These are phyloP conservation scores for Schizothorax lantsangensis DNA, from an alignment of 2,797 vertebrate genomes.

Conservation along the genomic window DNA sequence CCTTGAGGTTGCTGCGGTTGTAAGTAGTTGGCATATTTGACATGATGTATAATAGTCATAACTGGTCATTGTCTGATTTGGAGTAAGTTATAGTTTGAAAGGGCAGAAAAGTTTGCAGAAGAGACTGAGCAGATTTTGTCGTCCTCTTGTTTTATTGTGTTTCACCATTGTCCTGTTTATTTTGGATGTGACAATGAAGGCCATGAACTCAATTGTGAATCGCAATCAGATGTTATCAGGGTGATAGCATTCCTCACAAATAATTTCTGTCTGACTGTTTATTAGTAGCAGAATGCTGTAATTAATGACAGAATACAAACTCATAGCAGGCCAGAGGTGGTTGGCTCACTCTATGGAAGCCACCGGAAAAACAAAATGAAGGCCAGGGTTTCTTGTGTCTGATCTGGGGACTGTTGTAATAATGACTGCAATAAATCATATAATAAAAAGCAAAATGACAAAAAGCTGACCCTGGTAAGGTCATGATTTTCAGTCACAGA, in stretches of 20 bases:
- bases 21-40: background rate
- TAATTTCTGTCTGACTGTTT: slow-evolving; percentile 71
- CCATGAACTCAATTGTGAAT: slow-evolving; percentile 65
- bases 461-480: slow-evolving; percentile 1
- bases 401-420: slow-evolving; percentile 20
- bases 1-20: background rate
- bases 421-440: slow-evolving; percentile 20
- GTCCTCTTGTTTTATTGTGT: background rate
- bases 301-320: slow-evolving; percentile 60
- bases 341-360: slow-evolving; percentile 62
- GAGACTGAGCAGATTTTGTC: background rate
- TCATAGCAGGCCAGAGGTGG: slow-evolving; percentile 40
- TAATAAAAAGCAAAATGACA: background rate
- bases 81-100: background rate
- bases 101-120: background rate
- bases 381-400: slow-evolving; percentile 28
- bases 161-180: slow-evolving; percentile 7
- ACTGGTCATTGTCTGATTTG: background rate
- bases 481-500: background rate
- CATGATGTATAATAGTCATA: background rate
- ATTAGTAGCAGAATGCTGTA: slow-evolving; percentile 69
- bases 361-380: slow-evolving; percentile 65
- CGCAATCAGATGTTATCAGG: slow-evolving; percentile 72
- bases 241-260: slow-evolving; percentile 66
- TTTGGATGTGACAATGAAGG: slow-evolving; percentile 52